Evolutionary conservation across 2,113 vertebrate genomes (phyloP).

Genomic region (Phrynosoma platyrhinos): DNA sequence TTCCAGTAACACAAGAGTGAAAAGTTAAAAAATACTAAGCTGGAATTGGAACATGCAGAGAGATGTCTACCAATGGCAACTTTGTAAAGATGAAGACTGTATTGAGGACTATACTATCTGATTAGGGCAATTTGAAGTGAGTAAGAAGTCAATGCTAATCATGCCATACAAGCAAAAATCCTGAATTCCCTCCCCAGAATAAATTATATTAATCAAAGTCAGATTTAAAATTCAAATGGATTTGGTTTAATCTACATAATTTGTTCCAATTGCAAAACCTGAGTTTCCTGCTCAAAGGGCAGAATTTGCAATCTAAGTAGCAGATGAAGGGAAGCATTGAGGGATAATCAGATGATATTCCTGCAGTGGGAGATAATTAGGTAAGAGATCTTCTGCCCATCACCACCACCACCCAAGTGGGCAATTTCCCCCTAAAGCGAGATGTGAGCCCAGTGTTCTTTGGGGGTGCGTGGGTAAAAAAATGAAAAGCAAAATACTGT

Average conservation of each 20-base stretch:
- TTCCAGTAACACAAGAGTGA: neutral
- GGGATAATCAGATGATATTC: neutral
- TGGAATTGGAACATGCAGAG: neutral
- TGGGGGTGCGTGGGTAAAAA: neutral
- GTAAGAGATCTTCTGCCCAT: neutral
- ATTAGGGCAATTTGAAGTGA: neutral
- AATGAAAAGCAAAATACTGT: neutral
- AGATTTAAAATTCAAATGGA: slow-evolving; percentile 33
- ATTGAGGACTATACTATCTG: neutral
- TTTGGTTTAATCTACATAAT: slow-evolving; percentile 27
- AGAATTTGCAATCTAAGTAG: slow-evolving; percentile 14
- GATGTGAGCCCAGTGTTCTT: neutral
- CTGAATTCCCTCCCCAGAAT: slow-evolving; percentile 3
- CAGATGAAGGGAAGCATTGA: neutral
- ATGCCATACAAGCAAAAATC: neutral
- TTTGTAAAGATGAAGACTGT: neutral
- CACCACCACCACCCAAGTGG: neutral
- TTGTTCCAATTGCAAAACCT: slow-evolving; percentile 24
- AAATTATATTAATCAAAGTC: slow-evolving; percentile 26
- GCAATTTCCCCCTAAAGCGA: neutral
- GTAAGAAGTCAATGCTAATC: neutral
- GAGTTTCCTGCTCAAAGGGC: slow-evolving; percentile 6
- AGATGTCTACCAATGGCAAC: neutral
- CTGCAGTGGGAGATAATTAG: neutral
- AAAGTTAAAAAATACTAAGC: neutral